phyloP scores from a whole-genome alignment of 1,140 invertebrate genomes.

The Neodiprion virginianus region DNA sequence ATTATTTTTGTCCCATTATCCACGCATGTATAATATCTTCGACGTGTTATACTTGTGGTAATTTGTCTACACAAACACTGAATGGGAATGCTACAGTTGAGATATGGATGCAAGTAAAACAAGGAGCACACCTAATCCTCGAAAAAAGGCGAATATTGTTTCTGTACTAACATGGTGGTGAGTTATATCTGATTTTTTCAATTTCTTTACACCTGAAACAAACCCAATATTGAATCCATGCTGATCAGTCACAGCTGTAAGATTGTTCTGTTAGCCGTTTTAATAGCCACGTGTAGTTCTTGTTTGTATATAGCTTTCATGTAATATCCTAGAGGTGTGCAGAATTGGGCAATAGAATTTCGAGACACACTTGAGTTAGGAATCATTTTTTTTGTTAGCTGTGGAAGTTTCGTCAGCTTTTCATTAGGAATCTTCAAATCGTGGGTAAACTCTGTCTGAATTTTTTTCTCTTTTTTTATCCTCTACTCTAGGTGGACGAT shows the following conservation, averaged over 20 bases:
- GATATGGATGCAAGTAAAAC: conserved; percentile 42
- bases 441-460: too few relatives aligned
- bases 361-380: too few relatives aligned
- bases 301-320: neutral
- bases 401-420: too few relatives aligned
- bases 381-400: too few relatives aligned
- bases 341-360: too few relatives aligned
- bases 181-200: conserved; percentile 27
- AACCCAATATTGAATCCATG: neutral
- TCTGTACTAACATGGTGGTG: conserved; percentile 48
- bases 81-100: neutral
- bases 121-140: conserved; percentile 42
- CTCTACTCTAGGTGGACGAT: conserved; percentile 15
- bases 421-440: too few relatives aligned
- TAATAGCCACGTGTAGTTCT: neutral
- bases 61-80: neutral
- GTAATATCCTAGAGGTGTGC: neutral
- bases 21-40: too few relatives aligned
- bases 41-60: too few relatives aligned
- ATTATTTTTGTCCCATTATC: too few relatives aligned
- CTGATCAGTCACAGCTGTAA: neutral
- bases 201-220: neutral
- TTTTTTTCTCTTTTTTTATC: too few relatives aligned
- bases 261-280: neutral
- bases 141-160: conserved; percentile 38